Conservation (phyloP, 2,888 invertebrate genomes). For the Pheosia tremula region DNA sequence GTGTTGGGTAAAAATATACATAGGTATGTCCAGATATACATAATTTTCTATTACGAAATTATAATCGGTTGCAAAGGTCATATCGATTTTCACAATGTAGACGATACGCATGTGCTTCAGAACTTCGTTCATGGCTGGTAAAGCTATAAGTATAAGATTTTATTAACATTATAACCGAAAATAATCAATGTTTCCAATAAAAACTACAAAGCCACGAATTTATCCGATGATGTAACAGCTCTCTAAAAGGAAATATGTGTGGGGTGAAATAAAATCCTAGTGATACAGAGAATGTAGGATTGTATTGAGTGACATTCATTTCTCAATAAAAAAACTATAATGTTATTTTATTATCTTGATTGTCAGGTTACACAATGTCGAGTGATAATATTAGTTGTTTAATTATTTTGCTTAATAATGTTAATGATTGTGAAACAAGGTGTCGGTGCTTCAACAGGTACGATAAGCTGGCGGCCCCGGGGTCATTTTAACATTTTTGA, state of each 20-base stretch:
- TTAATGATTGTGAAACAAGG: not conserved
- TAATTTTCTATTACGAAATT: slow-evolving; percentile 20
- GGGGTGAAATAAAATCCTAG: not conserved
- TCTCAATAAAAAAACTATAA: not conserved
- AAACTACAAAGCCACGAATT: not conserved
- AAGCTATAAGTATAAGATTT: not conserved
- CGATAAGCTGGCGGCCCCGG: no score
- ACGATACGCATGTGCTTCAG: slow-evolving; percentile 19
- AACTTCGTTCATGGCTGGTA: not conserved
- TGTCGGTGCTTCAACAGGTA: no score
- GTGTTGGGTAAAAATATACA: slow-evolving; percentile 14
- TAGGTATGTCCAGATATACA: slow-evolving; percentile 14
- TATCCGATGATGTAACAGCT: not conserved
- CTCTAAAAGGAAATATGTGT: not conserved
- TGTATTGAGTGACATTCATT: not conserved
- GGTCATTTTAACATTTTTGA: no score
- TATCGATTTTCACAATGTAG: slow-evolving; percentile 18
- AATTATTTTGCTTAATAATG: slow-evolving; percentile 23
- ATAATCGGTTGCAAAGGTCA: slow-evolving; percentile 13
- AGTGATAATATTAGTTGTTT: slow-evolving; percentile 5
- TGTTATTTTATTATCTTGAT: not conserved
- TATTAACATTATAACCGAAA: not conserved
- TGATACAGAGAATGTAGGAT: not conserved
- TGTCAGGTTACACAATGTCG: not conserved
- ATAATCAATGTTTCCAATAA: not conserved